These are phyloP conservation scores for Drosophila kohkoa DNA, from an alignment of 1,140 invertebrate genomes.

Conservation along the genomic window DNA sequence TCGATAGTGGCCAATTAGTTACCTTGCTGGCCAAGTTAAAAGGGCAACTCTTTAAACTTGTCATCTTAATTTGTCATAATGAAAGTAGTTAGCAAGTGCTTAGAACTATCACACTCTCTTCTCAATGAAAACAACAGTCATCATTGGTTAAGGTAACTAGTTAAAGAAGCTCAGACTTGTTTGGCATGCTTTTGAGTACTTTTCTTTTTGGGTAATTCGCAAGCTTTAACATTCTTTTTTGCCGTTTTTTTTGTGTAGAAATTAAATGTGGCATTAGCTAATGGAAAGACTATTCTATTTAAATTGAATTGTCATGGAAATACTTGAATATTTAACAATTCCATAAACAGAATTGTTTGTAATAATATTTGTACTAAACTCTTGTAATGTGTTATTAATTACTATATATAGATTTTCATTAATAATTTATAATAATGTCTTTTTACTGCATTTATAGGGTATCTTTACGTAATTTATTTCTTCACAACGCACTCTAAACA, in stretches of 20 bases:
- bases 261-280: no score
- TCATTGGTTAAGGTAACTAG: neutral
- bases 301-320: no score
- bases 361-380: no score
- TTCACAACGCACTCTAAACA: neutral
- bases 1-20: constrained; percentile 59
- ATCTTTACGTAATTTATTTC: neutral
- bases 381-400: no score
- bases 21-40: neutral
- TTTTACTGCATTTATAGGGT: neutral
- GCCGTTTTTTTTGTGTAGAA: no score
- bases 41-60: constrained; percentile 20
- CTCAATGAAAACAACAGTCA: constrained; percentile 2
- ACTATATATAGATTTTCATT: no score
- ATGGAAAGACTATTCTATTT: no score
- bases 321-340: no score
- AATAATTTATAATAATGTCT: no score
- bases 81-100: constrained; percentile 3
- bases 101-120: neutral
- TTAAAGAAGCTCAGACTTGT: neutral
- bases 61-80: neutral
- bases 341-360: no score
- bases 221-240: no score
- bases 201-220: no score
- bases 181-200: neutral